A percentile compares a stretch with the other conserved stretches of the same genome.
These are phyloP conservation scores for Thymallus thymallus DNA, from an alignment of 2,113 vertebrate genomes.

Conservation along the genomic window DNA sequence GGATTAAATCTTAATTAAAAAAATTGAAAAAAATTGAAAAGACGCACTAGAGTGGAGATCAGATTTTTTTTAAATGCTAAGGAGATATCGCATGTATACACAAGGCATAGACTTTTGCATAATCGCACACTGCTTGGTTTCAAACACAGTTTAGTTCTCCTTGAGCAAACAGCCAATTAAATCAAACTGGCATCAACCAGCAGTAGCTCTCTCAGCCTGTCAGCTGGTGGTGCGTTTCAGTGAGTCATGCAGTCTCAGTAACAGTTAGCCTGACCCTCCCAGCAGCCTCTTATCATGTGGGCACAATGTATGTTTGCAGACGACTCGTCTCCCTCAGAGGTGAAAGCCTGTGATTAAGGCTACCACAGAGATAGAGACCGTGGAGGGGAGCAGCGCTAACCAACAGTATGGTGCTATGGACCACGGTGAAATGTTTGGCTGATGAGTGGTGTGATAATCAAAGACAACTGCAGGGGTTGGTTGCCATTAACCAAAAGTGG, in stretches of 20 bases:
- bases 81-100: too few relatives aligned
- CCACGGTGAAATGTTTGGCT: conserved; percentile 24
- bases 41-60: too few relatives aligned
- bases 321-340: conserved; percentile 2
- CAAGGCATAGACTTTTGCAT: too few relatives aligned
- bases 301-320: conserved; percentile 14
- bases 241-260: background rate
- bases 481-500: background rate
- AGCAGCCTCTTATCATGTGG: conserved; percentile 19
- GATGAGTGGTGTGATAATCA: conserved; percentile 35
- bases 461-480: conserved; percentile 23
- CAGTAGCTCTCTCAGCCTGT: background rate
- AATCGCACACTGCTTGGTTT: background rate
- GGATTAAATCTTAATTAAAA: too few relatives aligned
- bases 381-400: background rate
- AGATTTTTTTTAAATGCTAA: too few relatives aligned
- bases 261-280: background rate
- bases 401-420: conserved; percentile 5
- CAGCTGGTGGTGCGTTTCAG: background rate
- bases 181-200: background rate
- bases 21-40: too few relatives aligned
- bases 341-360: conserved; percentile 37
- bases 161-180: background rate
- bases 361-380: conserved; percentile 16
- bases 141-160: background rate